Conservation (phyloP, 2,113 vertebrate species). For the Alces alces region DNA sequence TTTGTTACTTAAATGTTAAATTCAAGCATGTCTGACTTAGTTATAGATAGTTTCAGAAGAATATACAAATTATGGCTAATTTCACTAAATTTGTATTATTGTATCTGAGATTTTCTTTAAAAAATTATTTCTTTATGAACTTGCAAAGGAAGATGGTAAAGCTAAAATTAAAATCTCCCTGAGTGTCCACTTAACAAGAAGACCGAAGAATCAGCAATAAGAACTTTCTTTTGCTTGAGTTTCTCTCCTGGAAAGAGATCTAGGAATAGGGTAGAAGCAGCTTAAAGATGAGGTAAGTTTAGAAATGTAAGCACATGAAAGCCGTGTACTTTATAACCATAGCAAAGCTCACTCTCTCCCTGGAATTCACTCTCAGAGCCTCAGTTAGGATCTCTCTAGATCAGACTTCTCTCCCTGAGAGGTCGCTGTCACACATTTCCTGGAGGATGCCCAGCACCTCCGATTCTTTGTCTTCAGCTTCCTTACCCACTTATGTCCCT, state of each 20-base stretch:
- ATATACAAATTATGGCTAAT: background rate
- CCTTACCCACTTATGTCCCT: background rate
- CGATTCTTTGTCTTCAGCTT: background rate
- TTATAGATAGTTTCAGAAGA: background rate
- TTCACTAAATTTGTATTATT: constrained; percentile 10
- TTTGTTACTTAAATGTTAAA: constrained; percentile 45
- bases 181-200: constrained; percentile 11
- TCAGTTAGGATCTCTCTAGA: background rate
- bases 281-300: background rate
- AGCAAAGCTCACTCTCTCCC: background rate
- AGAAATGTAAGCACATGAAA: background rate
- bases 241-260: background rate
- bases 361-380: background rate
- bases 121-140: background rate
- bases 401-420: background rate
- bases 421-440: background rate
- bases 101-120: background rate
- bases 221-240: background rate
- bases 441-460: background rate
- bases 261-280: background rate
- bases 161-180: background rate
- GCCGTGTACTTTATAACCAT: background rate
- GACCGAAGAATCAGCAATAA: background rate
- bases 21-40: constrained; percentile 12
- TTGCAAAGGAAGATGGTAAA: background rate